phyloP scores from a whole-genome alignment of 2,113 vertebrate genomes.

The Oostethus manadensis region DNA sequence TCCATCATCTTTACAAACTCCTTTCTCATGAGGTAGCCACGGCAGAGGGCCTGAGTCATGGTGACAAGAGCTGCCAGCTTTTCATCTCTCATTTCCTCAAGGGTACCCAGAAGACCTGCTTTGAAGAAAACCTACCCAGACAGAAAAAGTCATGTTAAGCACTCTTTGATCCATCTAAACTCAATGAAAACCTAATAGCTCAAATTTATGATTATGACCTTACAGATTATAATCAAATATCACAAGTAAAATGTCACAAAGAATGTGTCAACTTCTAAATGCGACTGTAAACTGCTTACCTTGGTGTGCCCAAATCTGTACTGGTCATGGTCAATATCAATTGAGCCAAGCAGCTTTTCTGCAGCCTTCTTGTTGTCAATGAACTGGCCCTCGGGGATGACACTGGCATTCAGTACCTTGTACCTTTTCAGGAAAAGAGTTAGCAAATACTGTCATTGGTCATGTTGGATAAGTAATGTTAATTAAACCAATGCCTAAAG shows the following conservation, averaged over 20 bases:
- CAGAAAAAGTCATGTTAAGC: neutral
- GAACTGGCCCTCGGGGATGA: conserved; percentile 44
- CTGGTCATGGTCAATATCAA: conserved; percentile 47
- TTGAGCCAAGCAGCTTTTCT: conserved; percentile 51
- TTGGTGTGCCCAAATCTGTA: conserved; percentile 48
- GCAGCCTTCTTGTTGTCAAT: conserved; percentile 47
- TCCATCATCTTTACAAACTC: conserved; percentile 50
- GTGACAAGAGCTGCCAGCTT: conserved; percentile 48
- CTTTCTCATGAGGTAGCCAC: conserved; percentile 49
- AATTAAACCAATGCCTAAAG: neutral
- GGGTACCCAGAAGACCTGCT: conserved; percentile 52
- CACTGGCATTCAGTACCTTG: conserved; percentile 59
- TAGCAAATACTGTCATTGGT: neutral
- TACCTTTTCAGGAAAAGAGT: conserved; percentile 24
- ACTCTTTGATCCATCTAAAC: neutral
- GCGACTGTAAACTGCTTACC: conserved; percentile 6
- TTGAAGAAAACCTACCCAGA: conserved; percentile 49
- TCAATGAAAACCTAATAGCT: neutral
- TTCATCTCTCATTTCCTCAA: conserved; percentile 59
- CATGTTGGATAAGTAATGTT: neutral
- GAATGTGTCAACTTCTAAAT: neutral
- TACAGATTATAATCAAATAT: neutral
- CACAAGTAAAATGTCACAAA: neutral
- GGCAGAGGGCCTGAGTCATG: conserved; percentile 54
- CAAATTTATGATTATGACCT: neutral